phyloP scores from a whole-genome alignment of 2,888 invertebrate species.

The Epistrophella euchroma region DNA sequence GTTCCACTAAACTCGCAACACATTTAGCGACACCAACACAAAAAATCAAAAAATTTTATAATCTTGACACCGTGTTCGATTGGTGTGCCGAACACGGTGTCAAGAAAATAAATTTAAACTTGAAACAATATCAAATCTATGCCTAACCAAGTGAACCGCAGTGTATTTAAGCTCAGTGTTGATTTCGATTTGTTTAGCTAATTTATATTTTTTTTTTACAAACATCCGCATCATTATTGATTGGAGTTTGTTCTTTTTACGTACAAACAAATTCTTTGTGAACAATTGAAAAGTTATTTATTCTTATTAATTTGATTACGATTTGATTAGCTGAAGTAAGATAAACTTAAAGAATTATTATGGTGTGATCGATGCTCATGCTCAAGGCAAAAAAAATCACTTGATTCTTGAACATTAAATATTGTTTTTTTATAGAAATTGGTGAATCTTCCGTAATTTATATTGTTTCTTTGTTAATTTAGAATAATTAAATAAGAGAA shows the following conservation, averaged over 20 bases:
- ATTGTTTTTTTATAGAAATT: neutral
- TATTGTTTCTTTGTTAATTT: neutral
- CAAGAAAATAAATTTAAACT: no score
- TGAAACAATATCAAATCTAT: neutral
- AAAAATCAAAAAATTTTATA: no score
- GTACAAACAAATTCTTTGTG: neutral
- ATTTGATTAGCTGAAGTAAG: constrained; percentile 4
- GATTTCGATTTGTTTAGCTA: neutral
- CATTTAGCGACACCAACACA: no score
- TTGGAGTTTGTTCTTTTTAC: constrained; percentile 12
- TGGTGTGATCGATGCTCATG: neutral
- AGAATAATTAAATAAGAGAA: neutral
- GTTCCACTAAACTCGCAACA: no score
- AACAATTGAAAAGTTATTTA: constrained; percentile 25
- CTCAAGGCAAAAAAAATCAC: neutral
- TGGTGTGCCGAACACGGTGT: no score
- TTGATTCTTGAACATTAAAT: neutral
- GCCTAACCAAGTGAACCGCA: neutral
- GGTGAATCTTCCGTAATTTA: neutral
- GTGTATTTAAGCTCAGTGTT: neutral
- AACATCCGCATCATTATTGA: constrained; percentile 32
- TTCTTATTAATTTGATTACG: constrained; percentile 14
- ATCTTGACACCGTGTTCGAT: no score
- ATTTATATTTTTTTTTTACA: neutral
- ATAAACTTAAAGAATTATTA: constrained; percentile 1